Evolutionary conservation across 2,113 vertebrate species (phyloP).

Genomic region (Coracopsis vasa): DNA sequence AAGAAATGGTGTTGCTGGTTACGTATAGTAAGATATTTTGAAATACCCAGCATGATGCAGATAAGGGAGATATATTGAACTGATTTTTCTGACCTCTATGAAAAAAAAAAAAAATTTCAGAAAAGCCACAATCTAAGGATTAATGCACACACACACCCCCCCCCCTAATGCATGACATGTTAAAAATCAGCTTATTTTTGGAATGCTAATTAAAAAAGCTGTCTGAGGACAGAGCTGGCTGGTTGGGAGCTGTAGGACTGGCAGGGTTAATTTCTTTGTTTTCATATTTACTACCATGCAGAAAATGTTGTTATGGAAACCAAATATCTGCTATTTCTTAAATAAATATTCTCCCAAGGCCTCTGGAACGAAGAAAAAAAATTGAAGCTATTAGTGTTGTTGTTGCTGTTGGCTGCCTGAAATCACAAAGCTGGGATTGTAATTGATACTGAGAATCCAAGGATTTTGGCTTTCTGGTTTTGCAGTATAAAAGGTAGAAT

Average conservation of each 20-base stretch:
- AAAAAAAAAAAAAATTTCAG: neutral
- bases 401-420: neutral
- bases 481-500: neutral
- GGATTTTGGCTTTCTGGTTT: neutral
- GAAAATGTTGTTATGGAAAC: conserved; percentile 11
- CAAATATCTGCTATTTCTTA: neutral
- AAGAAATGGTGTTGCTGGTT: neutral
- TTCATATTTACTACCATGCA: neutral
- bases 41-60: neutral
- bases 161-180: neutral
- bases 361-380: neutral
- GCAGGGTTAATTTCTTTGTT: neutral
- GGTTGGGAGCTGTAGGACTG: neutral
- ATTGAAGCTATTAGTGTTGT: neutral
- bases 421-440: neutral
- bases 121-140: neutral
- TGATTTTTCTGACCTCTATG: neutral
- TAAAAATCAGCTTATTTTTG: neutral
- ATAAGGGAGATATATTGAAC: neutral
- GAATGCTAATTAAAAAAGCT: neutral
- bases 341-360: neutral
- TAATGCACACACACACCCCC: neutral
- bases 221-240: neutral
- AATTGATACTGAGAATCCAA: neutral
- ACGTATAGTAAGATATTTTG: neutral